Evolutionary conservation across 2,888 invertebrate genomes (phyloP).

Genomic region (Sepiola atlantica): DNA sequence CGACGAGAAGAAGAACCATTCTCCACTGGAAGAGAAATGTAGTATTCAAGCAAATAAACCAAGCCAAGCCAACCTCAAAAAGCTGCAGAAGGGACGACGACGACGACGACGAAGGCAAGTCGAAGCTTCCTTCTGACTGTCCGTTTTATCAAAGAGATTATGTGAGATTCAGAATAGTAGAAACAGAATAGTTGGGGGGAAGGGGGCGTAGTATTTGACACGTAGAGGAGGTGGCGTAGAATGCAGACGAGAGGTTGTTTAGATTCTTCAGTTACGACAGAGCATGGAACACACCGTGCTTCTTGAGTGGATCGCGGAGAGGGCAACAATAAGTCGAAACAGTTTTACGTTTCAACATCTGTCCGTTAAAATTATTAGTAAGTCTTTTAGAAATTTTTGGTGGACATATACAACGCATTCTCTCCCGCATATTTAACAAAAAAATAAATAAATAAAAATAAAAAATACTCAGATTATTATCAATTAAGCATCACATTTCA

Average conservation of each 20-base stretch:
- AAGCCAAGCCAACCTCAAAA: slow-evolving; percentile 48
- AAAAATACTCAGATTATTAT: too few species aligned
- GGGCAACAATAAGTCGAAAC: background rate
- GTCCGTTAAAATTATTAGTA: background rate
- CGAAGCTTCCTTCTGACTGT: background rate
- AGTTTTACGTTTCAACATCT: background rate
- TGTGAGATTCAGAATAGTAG: background rate
- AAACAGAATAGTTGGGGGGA: background rate
- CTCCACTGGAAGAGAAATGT: slow-evolving; percentile 48
- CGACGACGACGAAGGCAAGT: background rate
- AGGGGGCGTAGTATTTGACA: background rate
- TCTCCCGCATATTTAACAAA: too few species aligned
- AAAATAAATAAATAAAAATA: too few species aligned
- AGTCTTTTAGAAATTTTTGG: background rate
- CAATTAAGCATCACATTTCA: too few species aligned
- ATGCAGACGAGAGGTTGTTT: background rate
- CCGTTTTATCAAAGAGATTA: background rate
- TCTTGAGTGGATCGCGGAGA: background rate
- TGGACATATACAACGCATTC: too few species aligned
- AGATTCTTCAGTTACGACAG: background rate
- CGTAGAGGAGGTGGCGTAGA: background rate
- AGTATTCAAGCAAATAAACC: slow-evolving; percentile 44
- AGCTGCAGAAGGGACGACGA: slow-evolving; percentile 42
- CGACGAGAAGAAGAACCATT: slow-evolving; percentile 47
- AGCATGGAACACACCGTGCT: background rate